Percentiles rank a stretch among this genome's conserved stretches.
Evolutionary conservation across 2,113 vertebrate genomes (phyloP).

Genomic region (Ranitomeya variabilis): DNA sequence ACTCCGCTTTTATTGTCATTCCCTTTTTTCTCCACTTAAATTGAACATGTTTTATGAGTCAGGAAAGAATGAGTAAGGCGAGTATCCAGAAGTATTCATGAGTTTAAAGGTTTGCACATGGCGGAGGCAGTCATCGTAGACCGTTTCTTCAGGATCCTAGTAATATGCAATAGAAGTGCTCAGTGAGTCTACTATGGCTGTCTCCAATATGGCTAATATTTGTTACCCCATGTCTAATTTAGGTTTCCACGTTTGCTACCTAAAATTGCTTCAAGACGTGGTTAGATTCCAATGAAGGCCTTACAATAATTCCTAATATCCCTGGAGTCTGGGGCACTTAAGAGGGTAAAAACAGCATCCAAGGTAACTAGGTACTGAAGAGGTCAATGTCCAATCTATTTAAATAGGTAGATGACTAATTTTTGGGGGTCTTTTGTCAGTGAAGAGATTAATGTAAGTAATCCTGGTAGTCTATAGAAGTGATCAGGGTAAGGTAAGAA

Average conservation of each 20-base stretch:
- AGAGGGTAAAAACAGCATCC: not conserved
- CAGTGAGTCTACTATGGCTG: not conserved
- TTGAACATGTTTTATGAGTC: constrained; percentile 33
- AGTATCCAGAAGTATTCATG: not conserved
- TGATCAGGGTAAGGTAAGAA: too few relatives aligned
- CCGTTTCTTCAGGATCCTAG: not conserved
- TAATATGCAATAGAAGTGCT: not conserved
- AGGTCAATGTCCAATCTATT: not conserved
- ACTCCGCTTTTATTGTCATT: constrained; percentile 23
- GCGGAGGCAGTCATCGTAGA: not conserved
- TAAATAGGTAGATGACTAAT: too few relatives aligned
- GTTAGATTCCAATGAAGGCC: not conserved
- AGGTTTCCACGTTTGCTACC: not conserved
- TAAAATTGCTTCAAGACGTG: not conserved
- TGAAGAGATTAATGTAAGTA: too few relatives aligned
- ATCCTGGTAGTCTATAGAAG: too few relatives aligned
- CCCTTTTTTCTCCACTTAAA: constrained; percentile 27
- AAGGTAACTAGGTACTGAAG: not conserved
- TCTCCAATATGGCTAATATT: not conserved
- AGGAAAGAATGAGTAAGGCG: not conserved
- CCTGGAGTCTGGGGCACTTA: not conserved
- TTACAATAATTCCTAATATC: not conserved
- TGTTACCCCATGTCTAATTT: not conserved
- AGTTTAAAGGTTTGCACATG: not conserved
- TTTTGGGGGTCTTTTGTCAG: too few relatives aligned